Percentiles rank a stretch among this genome's conserved stretches.
phyloP scores from a whole-genome alignment of 2,113 vertebrate species.

The Spheniscus mendiculus region DNA sequence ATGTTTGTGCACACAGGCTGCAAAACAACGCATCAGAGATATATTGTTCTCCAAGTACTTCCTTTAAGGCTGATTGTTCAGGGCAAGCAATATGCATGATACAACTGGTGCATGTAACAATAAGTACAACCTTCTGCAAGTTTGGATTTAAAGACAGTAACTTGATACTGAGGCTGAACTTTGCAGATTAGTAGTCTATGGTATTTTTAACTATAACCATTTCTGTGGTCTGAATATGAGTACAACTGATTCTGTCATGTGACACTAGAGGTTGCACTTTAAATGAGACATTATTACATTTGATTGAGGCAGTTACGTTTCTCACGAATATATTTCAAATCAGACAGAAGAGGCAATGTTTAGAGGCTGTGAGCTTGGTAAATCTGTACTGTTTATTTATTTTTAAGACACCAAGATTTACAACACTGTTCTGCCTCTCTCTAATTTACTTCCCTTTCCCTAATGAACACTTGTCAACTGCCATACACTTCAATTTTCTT shows the following conservation, averaged over 20 bases:
- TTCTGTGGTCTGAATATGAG: neutral
- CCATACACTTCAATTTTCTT: conserved; percentile 7
- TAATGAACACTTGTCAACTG: conserved; percentile 23
- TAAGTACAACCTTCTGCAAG: neutral
- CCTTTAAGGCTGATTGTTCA: neutral
- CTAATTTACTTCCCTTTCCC: conserved; percentile 36
- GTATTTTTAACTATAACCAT: neutral
- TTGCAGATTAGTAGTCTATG: neutral
- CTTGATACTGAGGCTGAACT: neutral
- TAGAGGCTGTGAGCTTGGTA: neutral
- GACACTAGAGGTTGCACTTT: neutral
- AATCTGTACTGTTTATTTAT: neutral
- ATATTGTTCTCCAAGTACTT: neutral
- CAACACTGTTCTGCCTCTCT: neutral
- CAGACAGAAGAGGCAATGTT: conserved; percentile 48
- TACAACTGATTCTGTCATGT: neutral
- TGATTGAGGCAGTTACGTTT: conserved; percentile 9
- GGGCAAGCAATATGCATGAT: conserved; percentile 2
- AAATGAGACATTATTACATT: neutral
- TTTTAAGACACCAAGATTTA: neutral
- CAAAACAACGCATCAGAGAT: neutral
- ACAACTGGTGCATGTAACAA: neutral
- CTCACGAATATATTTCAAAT: neutral
- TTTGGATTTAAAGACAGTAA: neutral
- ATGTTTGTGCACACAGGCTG: neutral